Conservation (phyloP, 2,797 vertebrate species). For the Epinephelus coioides region DNA sequence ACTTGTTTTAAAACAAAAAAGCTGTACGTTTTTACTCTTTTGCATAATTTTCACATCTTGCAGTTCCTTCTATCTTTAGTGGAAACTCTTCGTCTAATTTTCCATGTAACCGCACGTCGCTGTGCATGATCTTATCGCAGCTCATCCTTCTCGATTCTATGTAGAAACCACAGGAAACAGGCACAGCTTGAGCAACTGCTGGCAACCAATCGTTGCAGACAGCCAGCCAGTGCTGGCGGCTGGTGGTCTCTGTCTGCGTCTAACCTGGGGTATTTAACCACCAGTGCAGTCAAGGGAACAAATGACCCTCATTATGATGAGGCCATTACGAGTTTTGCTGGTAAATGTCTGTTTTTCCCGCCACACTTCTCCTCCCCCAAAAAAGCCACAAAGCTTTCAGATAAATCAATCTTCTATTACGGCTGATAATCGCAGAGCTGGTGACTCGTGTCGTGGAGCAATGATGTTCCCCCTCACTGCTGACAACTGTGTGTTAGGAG, state of each 20-base stretch:
- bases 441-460: not conserved
- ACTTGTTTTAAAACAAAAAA: not conserved
- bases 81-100: conserved; percentile 53
- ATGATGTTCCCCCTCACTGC: not conserved
- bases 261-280: conserved; percentile 35
- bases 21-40: not conserved
- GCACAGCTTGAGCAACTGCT: conserved; percentile 65
- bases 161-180: conserved; percentile 81
- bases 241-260: conserved; percentile 21
- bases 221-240: conserved; percentile 25
- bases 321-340: not conserved
- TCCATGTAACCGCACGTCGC: conserved; percentile 20
- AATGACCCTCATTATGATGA: conserved; percentile 7
- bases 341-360: conserved; percentile 20
- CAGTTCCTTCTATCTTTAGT: conserved; percentile 4
- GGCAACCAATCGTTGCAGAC: conserved; percentile 74
- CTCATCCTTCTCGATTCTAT: conserved; percentile 54
- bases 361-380: not conserved
- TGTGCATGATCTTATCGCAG: conserved; percentile 41
- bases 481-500: not conserved
- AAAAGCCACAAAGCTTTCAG: conserved; percentile 36
- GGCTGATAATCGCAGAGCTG: conserved; percentile 1
- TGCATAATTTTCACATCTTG: conserved; percentile 7
- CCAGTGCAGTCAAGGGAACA: conserved; percentile 7
- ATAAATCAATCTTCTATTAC: conserved; percentile 19